Conservation (phyloP, 2,888 invertebrate genomes). For the Parelbella ahira region DNA sequence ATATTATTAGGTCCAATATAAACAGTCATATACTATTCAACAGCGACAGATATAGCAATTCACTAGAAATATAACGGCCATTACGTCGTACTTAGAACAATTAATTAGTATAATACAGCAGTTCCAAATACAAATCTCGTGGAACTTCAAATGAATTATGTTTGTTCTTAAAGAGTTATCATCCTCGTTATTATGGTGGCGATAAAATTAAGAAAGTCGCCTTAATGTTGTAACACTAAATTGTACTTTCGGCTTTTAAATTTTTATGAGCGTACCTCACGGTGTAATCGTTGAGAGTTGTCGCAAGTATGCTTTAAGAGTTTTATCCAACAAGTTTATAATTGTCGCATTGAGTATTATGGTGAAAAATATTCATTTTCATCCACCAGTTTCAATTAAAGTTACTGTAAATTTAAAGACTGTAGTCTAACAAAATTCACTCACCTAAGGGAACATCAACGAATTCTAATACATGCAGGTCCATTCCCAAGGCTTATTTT, state of each 20-base stretch:
- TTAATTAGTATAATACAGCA: slow-evolving; percentile 78
- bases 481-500: too few relatives aligned
- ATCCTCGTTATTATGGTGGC: slow-evolving; percentile 61
- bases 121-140: slow-evolving; percentile 70
- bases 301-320: too few relatives aligned
- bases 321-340: too few relatives aligned
- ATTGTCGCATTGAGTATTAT: too few relatives aligned
- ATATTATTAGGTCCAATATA: slow-evolving; percentile 1
- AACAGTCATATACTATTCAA: slow-evolving; percentile 24
- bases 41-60: slow-evolving; percentile 48
- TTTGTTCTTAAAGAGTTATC: slow-evolving; percentile 72
- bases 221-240: slow-evolving; percentile 48
- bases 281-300: too few relatives aligned
- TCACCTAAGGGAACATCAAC: too few relatives aligned
- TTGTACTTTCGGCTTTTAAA: slow-evolving; percentile 49
- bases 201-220: slow-evolving; percentile 66
- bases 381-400: too few relatives aligned
- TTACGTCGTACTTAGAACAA: slow-evolving; percentile 68
- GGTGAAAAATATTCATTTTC: too few relatives aligned
- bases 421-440: too few relatives aligned
- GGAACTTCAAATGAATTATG: slow-evolving; percentile 70
- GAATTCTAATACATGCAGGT: too few relatives aligned
- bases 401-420: too few relatives aligned
- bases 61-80: slow-evolving; percentile 58
- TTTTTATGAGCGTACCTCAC: slow-evolving; percentile 47